These are phyloP conservation scores for Caenorhabditis doughertyi DNA, from an alignment of 2,888 invertebrate genomes.

Conservation along the genomic window DNA sequence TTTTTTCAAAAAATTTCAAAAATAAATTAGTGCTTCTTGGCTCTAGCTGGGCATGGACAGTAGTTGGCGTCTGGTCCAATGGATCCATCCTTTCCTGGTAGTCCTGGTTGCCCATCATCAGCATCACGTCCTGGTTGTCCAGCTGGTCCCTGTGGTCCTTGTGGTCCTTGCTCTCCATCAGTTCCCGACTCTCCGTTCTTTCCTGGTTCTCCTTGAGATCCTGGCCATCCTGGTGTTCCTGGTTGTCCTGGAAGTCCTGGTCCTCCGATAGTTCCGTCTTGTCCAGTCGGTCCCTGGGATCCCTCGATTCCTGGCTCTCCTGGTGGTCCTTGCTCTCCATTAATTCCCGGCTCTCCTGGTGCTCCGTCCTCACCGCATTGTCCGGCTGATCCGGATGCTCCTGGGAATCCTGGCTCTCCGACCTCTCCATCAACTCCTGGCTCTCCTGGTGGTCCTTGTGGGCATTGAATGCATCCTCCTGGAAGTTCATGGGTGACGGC, in stretches of 20 bases:
- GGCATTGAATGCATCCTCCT: constrained; percentile 72
- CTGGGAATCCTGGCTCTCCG: constrained; percentile 71
- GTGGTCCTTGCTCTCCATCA: constrained; percentile 68
- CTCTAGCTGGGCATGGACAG: constrained; percentile 72
- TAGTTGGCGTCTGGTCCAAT: constrained; percentile 74
- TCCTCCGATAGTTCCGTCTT: constrained; percentile 67
- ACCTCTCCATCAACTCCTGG: constrained; percentile 68
- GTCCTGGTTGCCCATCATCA: constrained; percentile 68
- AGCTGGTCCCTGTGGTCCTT: constrained; percentile 69
- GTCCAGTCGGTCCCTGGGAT: constrained; percentile 64
- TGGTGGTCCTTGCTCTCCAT: constrained; percentile 66
- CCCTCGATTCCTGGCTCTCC: constrained; percentile 69
- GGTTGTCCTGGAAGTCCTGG: constrained; percentile 69
- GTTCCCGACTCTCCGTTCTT: constrained; percentile 68
- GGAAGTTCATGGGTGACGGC: constrained; percentile 70
- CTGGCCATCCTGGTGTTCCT: constrained; percentile 72
- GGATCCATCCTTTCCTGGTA: constrained; percentile 68
- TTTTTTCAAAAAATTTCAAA: too few relatives aligned
- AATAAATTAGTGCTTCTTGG: constrained; percentile 58
- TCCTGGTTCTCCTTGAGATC: constrained; percentile 71
- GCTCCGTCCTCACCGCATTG: constrained; percentile 67
- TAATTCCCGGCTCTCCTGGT: constrained; percentile 70
- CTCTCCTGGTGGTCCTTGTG: constrained; percentile 69
- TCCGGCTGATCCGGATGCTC: constrained; percentile 67
- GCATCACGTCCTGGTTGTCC: constrained; percentile 70